phyloP scores from a whole-genome alignment of 1,140 invertebrate species.

The Stenopsyche tienmushanensis region DNA sequence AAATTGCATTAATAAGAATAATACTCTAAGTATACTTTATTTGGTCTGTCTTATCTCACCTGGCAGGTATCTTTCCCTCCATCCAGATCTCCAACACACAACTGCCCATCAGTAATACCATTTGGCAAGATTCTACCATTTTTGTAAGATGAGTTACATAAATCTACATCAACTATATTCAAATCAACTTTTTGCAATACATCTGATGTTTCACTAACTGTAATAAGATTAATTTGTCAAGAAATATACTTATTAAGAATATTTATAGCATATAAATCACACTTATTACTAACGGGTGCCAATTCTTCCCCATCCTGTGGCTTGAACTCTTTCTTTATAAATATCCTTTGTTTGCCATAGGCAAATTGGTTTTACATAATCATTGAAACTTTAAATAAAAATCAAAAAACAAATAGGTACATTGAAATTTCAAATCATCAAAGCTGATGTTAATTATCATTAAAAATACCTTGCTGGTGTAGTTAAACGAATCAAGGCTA shows the following conservation, averaged over 20 bases:
- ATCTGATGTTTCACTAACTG: constrained; percentile 1
- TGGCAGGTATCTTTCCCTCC: constrained; percentile 73
- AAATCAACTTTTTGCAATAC: constrained; percentile 5
- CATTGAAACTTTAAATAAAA: background rate
- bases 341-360: constrained; percentile 7
- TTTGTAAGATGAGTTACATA: background rate
- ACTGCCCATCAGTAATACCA: constrained; percentile 58
- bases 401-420: background rate
- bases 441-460: background rate
- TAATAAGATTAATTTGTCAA: background rate
- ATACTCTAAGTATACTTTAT: background rate
- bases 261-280: background rate
- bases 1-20: background rate
- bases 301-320: constrained; percentile 7
- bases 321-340: background rate
- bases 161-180: background rate
- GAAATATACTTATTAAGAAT: background rate
- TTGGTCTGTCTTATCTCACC: constrained; percentile 47
- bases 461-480: background rate
- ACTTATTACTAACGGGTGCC: background rate
- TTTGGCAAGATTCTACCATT: constrained; percentile 44
- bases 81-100: constrained; percentile 66
- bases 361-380: background rate
- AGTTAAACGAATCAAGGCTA: background rate
- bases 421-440: background rate